Evolutionary conservation across 1,140 invertebrate species (phyloP), one percentile per base, ranked within the genome.

Genomic region (Asobara japonica): DNA sequence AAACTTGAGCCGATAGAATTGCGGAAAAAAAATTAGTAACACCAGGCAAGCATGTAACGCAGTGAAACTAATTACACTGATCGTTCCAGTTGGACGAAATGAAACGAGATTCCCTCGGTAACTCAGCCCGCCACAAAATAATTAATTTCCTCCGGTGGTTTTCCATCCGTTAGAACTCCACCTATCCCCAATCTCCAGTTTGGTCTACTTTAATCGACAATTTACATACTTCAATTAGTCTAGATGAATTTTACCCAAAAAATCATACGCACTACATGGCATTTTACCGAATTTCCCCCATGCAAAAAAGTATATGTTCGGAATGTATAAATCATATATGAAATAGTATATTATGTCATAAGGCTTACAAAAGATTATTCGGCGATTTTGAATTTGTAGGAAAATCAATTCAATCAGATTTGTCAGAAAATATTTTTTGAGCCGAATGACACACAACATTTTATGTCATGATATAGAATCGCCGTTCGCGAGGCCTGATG

Each of bases 111-210:
- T 56, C 51, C 13, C 31, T 31, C 30, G 20, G 29, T 33, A 36
- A 65, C 30, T 65, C 31, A 10, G 18, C 62, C 30, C 20, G 11
- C 62, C 62, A 33, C 62, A 65, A 65, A 65, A 65, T 36, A 65
- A 65, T 65, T 65, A 65, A 65, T 56, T 65, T 65, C 62, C 33
- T 22, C 31, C 22, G n/a, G 62, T 20, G 30, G 30, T 65, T 65
- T n/a, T 65, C 22, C 61, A 51, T 51, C 45, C 22, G 22, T 3
- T 56, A 10, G 18, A 27, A 56, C 22, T 56, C 18, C 18, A 56
- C 20, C 22, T 10, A 22, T 11, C 20, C 20, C 20, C 51, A 27
- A 56, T 4, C 20, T 10, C 22, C 41, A 45, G 41, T 45, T 45
- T 45, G n/a, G 41, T 45, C 41, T 16, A 16, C n/a, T 45, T 18